Percentiles rank a stretch among this genome's conserved stretches.
Evolutionary conservation across 2,888 invertebrate species (phyloP).

Genomic region (Pemphredon lugubris): DNA sequence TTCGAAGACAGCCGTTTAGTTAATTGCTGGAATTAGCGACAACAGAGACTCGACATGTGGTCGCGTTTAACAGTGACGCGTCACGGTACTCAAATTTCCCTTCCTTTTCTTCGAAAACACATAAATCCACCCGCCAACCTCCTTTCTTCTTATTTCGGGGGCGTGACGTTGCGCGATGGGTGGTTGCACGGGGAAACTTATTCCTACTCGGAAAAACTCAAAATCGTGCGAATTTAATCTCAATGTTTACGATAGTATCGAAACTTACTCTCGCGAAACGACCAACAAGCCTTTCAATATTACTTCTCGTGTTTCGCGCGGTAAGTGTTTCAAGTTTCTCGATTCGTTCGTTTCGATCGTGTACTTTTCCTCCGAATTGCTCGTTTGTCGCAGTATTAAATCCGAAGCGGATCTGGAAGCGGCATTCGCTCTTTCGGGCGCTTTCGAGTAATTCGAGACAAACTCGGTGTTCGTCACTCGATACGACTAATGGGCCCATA

Average conservation of each 20-base stretch:
- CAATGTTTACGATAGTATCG: no score
- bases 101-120: slow-evolving; percentile 67
- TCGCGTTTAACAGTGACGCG: slow-evolving; percentile 48
- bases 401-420: no score
- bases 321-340: no score
- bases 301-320: no score
- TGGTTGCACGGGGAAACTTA: slow-evolving; percentile 46
- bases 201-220: slow-evolving; percentile 10
- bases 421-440: not conserved
- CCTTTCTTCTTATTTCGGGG: slow-evolving; percentile 53
- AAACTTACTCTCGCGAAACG: no score
- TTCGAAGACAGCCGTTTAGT: slow-evolving; percentile 43
- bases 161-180: slow-evolving; percentile 60
- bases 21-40: slow-evolving; percentile 75
- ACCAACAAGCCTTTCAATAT: no score
- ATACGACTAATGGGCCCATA: slow-evolving; percentile 71
- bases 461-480: slow-evolving; percentile 50
- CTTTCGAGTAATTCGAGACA: slow-evolving; percentile 47
- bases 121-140: slow-evolving; percentile 56
- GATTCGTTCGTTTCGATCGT: no score
- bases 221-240: no score
- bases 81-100: slow-evolving; percentile 54
- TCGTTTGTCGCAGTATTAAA: no score
- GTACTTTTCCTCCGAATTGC: no score
- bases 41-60: slow-evolving; percentile 66